These are phyloP conservation scores for Halictus quadricinctus DNA, from an alignment of 2,888 invertebrate genomes.

Conservation along the genomic window DNA sequence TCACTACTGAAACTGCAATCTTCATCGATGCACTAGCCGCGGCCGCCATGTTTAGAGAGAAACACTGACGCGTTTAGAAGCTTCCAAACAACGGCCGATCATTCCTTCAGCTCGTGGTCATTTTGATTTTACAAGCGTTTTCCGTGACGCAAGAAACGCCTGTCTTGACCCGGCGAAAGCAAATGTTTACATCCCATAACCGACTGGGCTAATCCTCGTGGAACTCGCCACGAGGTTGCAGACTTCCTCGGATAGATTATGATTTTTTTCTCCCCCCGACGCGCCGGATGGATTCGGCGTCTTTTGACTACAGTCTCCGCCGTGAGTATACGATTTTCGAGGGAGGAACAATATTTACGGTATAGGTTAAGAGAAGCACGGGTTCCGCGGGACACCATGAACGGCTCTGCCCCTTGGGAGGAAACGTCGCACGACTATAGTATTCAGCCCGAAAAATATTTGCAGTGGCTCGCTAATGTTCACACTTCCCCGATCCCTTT, in stretches of 20 bases:
- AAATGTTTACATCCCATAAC: slow-evolving; percentile 73
- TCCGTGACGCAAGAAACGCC: slow-evolving; percentile 26
- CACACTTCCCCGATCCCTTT: slow-evolving; percentile 39
- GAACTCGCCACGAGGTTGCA: slow-evolving; percentile 43
- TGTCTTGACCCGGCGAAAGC: slow-evolving; percentile 55
- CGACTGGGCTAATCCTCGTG: slow-evolving; percentile 68
- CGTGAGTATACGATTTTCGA: slow-evolving; percentile 41
- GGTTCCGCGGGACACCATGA: slow-evolving; percentile 21
- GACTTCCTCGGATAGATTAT: slow-evolving; percentile 56
- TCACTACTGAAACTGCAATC: background rate
- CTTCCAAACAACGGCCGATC: background rate
- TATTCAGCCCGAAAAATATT: slow-evolving; percentile 41
- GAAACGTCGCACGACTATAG: slow-evolving; percentile 32
- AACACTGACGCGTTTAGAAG: background rate
- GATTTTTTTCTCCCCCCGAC: slow-evolving; percentile 38
- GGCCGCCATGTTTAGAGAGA: background rate
- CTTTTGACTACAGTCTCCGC: slow-evolving; percentile 59
- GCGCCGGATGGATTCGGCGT: slow-evolving; percentile 63
- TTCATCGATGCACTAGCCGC: background rate
- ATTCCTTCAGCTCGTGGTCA: background rate
- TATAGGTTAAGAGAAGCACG: slow-evolving; percentile 56
- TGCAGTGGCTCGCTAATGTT: slow-evolving; percentile 42
- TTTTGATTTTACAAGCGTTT: slow-evolving; percentile 35
- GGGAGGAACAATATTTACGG: slow-evolving; percentile 66
- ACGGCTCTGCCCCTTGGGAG: slow-evolving; percentile 19